A percentile compares a stretch with the other conserved stretches of the same genome.
phyloP scores from a whole-genome alignment of 1,140 invertebrate genomes.

The Trialeurodes vaporariorum region DNA sequence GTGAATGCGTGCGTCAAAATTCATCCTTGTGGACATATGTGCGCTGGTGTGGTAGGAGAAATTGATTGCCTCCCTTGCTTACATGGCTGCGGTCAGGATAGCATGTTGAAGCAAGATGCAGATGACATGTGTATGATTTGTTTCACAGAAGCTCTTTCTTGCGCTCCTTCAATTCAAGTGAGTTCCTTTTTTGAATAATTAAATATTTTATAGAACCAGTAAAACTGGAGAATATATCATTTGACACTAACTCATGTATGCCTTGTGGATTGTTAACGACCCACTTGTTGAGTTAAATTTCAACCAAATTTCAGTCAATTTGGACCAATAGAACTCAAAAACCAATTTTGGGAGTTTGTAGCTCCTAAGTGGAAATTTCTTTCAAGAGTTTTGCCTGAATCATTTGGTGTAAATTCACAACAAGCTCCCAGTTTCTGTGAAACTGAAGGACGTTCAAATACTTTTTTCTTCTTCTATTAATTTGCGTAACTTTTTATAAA shows the following conservation, averaged over 20 bases:
- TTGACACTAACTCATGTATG: background rate
- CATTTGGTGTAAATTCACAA: no score
- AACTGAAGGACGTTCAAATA: no score
- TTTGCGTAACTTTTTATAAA: background rate
- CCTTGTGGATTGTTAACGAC: background rate
- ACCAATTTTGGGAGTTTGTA: no score
- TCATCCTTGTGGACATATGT: slow-evolving; percentile 79
- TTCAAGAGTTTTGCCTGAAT: no score
- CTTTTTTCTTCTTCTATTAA: background rate
- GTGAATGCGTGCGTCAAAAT: slow-evolving; percentile 72
- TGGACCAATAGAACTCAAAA: no score
- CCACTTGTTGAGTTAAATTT: slow-evolving; percentile 11
- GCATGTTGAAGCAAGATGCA: slow-evolving; percentile 73
- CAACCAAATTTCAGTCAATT: background rate
- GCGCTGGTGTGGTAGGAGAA: slow-evolving; percentile 74
- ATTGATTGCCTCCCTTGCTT: slow-evolving; percentile 62
- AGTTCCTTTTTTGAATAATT: slow-evolving; percentile 8
- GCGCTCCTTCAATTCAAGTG: slow-evolving; percentile 85
- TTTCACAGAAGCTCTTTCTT: slow-evolving; percentile 90
- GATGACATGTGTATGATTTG: slow-evolving; percentile 99
- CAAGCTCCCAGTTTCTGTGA: no score
- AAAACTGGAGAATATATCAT: slow-evolving; percentile 8
- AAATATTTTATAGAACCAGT: no score
- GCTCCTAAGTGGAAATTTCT: background rate
- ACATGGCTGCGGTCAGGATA: slow-evolving; percentile 39